These are phyloP conservation scores for Trichomalopsis sarcophagae DNA, from an alignment of 1,140 invertebrate genomes.

Conservation along the genomic window DNA sequence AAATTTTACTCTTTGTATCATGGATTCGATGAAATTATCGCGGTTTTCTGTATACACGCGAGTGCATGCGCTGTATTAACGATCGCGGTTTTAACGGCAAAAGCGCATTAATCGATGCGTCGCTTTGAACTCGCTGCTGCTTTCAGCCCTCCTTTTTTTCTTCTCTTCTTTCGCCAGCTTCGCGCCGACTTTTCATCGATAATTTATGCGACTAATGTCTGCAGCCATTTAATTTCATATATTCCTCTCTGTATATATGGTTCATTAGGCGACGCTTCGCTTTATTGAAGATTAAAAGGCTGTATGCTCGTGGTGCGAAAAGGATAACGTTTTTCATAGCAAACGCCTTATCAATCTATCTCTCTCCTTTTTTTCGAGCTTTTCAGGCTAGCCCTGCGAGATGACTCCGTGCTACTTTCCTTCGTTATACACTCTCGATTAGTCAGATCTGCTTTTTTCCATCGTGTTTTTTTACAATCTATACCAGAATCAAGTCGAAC, in stretches of 20 bases:
- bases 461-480: no score
- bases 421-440: neutral
- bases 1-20: neutral
- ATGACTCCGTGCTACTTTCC: neutral
- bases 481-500: no score
- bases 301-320: neutral
- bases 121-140: neutral
- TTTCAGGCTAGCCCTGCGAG: neutral
- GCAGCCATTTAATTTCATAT: no score
- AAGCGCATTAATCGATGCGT: neutral
- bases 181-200: no score
- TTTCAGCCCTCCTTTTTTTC: neutral
- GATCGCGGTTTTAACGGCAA: neutral
- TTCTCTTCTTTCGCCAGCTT: no score
- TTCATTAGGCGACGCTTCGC: constrained; percentile 31
- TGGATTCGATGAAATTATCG: no score
- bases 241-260: neutral
- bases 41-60: no score
- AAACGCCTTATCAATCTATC: neutral
- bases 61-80: neutral
- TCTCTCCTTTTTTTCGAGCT: neutral
- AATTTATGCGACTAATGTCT: no score
- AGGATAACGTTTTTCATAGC: neutral
- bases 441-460: no score
- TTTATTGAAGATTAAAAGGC: neutral